Conservation (phyloP, 1,140 invertebrate genomes). For the Lysiphlebus fabarum region DNA sequence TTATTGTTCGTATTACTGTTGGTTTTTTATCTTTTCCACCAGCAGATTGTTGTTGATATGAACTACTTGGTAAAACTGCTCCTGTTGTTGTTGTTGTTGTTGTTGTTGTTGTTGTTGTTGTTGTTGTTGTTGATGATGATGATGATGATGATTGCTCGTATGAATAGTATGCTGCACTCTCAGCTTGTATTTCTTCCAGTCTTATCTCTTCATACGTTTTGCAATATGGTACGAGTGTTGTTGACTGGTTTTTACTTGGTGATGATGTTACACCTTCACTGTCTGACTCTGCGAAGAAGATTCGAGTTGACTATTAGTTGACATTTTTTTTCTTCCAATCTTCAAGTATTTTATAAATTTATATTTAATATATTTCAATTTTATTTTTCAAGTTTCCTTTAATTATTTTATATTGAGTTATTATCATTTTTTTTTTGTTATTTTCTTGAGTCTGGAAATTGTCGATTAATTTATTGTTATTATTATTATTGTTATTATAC, state of each 20-base stretch:
- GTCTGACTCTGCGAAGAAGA: conserved; percentile 67
- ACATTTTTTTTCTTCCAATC: background rate
- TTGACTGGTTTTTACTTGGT: conserved; percentile 51
- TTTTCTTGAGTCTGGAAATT: no score
- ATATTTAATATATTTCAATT: no score
- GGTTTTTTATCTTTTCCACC: conserved; percentile 24
- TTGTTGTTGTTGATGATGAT: background rate
- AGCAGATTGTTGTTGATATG: background rate
- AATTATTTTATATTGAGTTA: no score
- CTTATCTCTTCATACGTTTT: conserved; percentile 67
- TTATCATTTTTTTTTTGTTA: no score
- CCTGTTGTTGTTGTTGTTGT: background rate
- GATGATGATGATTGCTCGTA: conserved; percentile 42
- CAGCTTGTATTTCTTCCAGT: conserved; percentile 66
- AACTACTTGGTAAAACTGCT: conserved; percentile 18
- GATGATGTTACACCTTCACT: conserved; percentile 63
- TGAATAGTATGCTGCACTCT: conserved; percentile 65
- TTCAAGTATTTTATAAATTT: conserved; percentile 14
- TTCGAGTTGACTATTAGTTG: conserved; percentile 28
- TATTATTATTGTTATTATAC: no score
- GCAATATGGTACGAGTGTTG: conserved; percentile 48
- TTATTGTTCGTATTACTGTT: conserved; percentile 7
- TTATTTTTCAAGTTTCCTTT: background rate
- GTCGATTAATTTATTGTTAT: no score
- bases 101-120: no score